phyloP scores from a whole-genome alignment of 2,113 vertebrate species.

The Pelmatolapia mariae region DNA sequence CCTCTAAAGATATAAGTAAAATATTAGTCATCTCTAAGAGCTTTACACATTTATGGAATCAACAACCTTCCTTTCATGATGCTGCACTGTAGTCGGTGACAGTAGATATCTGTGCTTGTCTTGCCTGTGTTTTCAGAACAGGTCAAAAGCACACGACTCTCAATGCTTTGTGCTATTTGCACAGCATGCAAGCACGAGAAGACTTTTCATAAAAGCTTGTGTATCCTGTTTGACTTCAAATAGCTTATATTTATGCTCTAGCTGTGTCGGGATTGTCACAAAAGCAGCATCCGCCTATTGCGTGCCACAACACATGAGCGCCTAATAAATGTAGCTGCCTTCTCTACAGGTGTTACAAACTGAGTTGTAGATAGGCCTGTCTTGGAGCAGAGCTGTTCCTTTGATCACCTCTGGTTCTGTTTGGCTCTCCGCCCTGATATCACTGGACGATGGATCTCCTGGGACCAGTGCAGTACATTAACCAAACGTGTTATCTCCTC shows the following conservation, averaged over 20 bases:
- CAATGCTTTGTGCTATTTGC: neutral
- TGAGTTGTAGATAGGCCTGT: neutral
- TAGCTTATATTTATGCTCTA: neutral
- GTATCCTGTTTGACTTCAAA: neutral
- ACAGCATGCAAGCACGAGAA: neutral
- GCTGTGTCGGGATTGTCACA: neutral
- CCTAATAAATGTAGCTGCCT: neutral
- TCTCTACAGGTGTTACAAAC: neutral
- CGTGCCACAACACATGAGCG: neutral
- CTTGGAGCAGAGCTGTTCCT: neutral
- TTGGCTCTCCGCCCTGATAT: neutral
- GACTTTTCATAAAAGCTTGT: neutral
- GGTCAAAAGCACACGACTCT: neutral
- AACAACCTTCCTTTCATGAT: neutral
- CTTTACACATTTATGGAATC: neutral
- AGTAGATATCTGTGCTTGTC: neutral
- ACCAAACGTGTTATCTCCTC: constrained; percentile 42
- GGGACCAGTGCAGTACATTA: constrained; percentile 27
- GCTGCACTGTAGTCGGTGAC: neutral
- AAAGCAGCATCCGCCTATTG: neutral
- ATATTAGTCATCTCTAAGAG: neutral
- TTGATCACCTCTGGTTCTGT: constrained; percentile 1
- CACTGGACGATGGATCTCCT: constrained; percentile 20
- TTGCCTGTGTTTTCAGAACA: neutral
- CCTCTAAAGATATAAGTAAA: neutral